Base-by-base conservation (phyloP, 2,797 vertebrate species). In the Galaxias olidus region DNA sequence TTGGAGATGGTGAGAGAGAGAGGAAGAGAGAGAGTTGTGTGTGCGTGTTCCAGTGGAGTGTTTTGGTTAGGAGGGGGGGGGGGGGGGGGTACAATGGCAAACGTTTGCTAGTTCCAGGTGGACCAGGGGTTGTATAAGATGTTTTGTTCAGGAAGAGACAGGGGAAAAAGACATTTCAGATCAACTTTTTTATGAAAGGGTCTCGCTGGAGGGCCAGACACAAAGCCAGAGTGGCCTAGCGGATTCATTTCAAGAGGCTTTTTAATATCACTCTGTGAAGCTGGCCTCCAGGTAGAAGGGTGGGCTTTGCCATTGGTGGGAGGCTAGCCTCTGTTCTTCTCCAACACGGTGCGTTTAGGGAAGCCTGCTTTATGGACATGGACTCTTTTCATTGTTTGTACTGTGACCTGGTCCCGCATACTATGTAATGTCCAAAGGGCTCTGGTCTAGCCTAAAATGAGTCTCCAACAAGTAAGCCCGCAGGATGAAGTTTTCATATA, bases 171-270 rank as follows among this genome's bases (percentile, higher is more conserved):
- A 45, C 47, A 48, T 18, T 15, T 60, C 50, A 61, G 17, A 52
- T 53, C 45, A 67, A 67, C 18, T 60, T 67, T 17, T 52, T 41
- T 62, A 44, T 30, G 30, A 30, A 42, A 57, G 52, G 49, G 51
- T 60, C 40, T 52, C 60, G 19, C 43, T 48, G 42, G 40, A 50
- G 57, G 47, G 49, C 17, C 41, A 4, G n/a, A 46, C 17, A 44
- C 42, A 45, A 52, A 13, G 44, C 57, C 57, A 19, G 18, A 41
- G 56, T 10, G 45, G 65, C 12, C 58, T 45, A 48, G 41, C 44
- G 30, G 30, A 9, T 53, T 52, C 43, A 18, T 67, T 44, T 60
- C 20, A 46, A 20, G 42, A 56, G 50, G n/a, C 12, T 59, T 44
- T 59, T 50, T 50, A 18, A 57, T 50, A 59, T 50, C 14, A 20